Evolutionary conservation across 1,140 invertebrate species (phyloP).

Genomic region (Drosophila mayri): DNA sequence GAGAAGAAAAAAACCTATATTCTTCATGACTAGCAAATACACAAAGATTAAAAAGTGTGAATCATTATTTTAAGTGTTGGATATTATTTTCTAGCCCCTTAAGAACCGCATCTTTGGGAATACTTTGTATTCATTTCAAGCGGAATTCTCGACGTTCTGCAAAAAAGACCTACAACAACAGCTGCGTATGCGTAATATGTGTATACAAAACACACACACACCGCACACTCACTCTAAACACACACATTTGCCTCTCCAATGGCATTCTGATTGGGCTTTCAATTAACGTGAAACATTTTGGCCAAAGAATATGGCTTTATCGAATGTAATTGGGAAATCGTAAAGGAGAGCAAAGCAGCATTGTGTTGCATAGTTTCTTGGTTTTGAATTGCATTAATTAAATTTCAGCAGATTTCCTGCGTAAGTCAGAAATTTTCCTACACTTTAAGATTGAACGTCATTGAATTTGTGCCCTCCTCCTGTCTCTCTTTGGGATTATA

Average conservation of each 20-base stretch:
- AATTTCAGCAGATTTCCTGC: conserved; percentile 5
- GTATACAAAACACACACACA: conserved; percentile 1
- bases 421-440: conserved; percentile 46
- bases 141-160: conserved; percentile 15
- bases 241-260: conserved; percentile 29
- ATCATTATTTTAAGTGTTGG: not conserved
- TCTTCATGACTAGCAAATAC: not conserved
- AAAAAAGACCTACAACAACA: conserved; percentile 73
- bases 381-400: conserved; percentile 37
- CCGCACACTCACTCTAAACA: not conserved
- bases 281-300: conserved; percentile 76
- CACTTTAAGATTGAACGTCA: conserved; percentile 65
- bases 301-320: conserved; percentile 57
- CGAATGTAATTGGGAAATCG: not conserved
- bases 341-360: conserved; percentile 14
- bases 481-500: conserved; percentile 32
- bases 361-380: conserved; percentile 49
- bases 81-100: not conserved
- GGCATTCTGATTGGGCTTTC: conserved; percentile 61
- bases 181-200: conserved; percentile 58
- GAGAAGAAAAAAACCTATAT: too few relatives aligned
- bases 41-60: not conserved
- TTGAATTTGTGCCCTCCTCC: conserved; percentile 20
- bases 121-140: conserved; percentile 1
- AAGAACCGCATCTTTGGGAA: not conserved